Evolutionary conservation across 2,113 vertebrate species (phyloP).

Genomic region (Ochotona curzoniae): DNA sequence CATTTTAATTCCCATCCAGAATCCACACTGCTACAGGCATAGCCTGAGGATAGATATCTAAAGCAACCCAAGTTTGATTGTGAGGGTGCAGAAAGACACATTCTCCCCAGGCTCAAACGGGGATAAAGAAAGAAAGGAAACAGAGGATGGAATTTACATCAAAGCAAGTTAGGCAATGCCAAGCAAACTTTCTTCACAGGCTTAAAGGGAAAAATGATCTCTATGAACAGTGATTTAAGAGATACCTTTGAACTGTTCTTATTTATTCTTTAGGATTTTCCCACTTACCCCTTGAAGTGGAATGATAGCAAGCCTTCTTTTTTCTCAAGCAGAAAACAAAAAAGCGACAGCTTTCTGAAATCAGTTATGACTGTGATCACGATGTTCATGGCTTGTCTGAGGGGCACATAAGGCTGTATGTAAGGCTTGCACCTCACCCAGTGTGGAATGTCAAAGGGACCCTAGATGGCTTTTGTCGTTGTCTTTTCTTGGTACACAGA

Average conservation of each 20-base stretch:
- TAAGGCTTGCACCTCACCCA: background rate
- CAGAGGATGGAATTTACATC: constrained; percentile 53
- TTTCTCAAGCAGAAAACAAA: constrained; percentile 48
- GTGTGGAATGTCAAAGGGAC: background rate
- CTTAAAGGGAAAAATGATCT: constrained; percentile 19
- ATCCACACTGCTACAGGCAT: constrained; percentile 40
- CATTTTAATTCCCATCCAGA: background rate
- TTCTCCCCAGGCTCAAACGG: constrained; percentile 8
- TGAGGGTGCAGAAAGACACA: constrained; percentile 3
- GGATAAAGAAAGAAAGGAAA: constrained; percentile 70
- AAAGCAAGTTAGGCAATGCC: constrained; percentile 51
- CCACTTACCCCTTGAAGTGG: constrained; percentile 62
- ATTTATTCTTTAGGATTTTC: constrained; percentile 72
- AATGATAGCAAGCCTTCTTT: constrained; percentile 59
- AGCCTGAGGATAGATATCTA: constrained; percentile 55
- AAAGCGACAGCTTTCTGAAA: constrained; percentile 53
- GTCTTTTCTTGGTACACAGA: background rate
- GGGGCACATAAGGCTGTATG: background rate
- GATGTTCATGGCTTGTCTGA: constrained; percentile 25
- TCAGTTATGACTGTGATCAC: background rate
- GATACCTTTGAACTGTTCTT: constrained; percentile 63
- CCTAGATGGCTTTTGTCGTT: background rate
- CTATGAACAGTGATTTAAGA: constrained; percentile 58
- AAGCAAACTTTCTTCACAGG: constrained; percentile 43
- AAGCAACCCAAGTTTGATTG: constrained; percentile 42